Base-by-base conservation (phyloP, 2,888 invertebrate genomes). In the Melikaiella ostensackeni region DNA sequence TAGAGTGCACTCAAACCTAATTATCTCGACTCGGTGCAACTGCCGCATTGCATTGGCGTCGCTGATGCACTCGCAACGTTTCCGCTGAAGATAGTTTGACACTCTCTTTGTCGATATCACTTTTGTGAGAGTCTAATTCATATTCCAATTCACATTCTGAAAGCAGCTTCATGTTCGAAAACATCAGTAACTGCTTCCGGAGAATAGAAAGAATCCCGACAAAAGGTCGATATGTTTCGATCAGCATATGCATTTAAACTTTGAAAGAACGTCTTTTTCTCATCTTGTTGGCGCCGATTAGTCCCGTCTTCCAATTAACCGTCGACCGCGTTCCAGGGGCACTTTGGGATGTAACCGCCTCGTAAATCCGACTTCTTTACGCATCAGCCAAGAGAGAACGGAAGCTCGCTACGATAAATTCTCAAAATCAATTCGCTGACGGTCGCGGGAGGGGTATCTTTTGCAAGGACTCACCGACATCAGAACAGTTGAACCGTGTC, bases 381-480 rank as follows among this genome's bases (percentile, higher is more conserved):
- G 88, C 88, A 85, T 81, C 84, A 80, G 76, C 83, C 81, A 86
- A 81, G 78, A 84, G 80, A 84, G 86, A 90, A 91, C 91, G 88
- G 91, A 90, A 91, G 91, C 90, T 89, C 89, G 86, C 82, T 86
- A 88, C 91, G 88, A 91, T 91, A 91, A 91, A 91, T 91, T 89
- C 82, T 86, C 82, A 88, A 88, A 91, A 90, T 91, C 91, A 91
- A 91, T 91, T 91, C 84, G 80, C 81, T 77, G 33, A 75, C 64
- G 46, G 21, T 33, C 27, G 30, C 19, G 9, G 70, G 38, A 78
- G 77, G 75, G 27, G 64, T 79, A 76, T 80, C 79, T 81, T 83
- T 90, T 92, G 91, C 92, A 91, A 92, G 89, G 91, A 92, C 91
- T 92, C 91, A 91, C 91, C 92, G 92, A 91, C 92, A 92, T 92